phyloP scores from a whole-genome alignment of 2,797 vertebrate genomes.

The Bucorvus abyssinicus region DNA sequence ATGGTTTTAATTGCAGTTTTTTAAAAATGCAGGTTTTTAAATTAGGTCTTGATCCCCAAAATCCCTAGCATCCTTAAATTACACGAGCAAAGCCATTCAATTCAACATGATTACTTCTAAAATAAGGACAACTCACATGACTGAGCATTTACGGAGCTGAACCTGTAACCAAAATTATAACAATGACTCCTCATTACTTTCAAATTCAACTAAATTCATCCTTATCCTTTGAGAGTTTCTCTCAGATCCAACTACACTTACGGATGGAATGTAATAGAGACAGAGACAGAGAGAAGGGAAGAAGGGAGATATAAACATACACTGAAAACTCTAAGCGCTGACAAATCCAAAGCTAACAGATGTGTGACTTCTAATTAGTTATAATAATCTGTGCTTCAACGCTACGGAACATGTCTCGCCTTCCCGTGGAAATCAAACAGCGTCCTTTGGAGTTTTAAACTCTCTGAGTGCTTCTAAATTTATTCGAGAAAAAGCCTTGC shows the following conservation, averaged over 20 bases:
- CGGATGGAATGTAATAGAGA: not conserved
- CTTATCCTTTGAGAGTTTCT: constrained; percentile 27
- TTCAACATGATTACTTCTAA: constrained; percentile 48
- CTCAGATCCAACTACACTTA: constrained; percentile 9
- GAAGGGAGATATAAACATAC: constrained; percentile 25
- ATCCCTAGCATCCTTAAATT: constrained; percentile 60
- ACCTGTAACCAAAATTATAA: constrained; percentile 60
- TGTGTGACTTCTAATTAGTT: constrained; percentile 84
- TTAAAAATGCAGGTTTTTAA: constrained; percentile 44
- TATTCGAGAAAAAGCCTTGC: constrained; percentile 50
- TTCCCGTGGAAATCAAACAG: constrained; percentile 76
- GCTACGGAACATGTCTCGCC: constrained; percentile 71
- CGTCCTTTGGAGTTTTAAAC: constrained; percentile 76
- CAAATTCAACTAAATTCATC: constrained; percentile 52
- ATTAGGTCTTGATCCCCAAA: constrained; percentile 60
- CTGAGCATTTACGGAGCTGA: constrained; percentile 48
- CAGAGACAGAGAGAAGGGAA: not conserved
- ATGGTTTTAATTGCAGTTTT: constrained; percentile 58
- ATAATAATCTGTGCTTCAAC: constrained; percentile 78
- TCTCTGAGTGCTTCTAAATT: constrained; percentile 72
- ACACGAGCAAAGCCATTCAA: constrained; percentile 39
- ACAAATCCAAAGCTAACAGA: constrained; percentile 81
- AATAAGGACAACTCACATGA: constrained; percentile 58
- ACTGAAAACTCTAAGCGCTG: constrained; percentile 42
- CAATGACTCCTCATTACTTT: constrained; percentile 60